Evolutionary conservation across 2,797 vertebrate genomes (phyloP).

Genomic region (Poeciliopsis infans): DNA sequence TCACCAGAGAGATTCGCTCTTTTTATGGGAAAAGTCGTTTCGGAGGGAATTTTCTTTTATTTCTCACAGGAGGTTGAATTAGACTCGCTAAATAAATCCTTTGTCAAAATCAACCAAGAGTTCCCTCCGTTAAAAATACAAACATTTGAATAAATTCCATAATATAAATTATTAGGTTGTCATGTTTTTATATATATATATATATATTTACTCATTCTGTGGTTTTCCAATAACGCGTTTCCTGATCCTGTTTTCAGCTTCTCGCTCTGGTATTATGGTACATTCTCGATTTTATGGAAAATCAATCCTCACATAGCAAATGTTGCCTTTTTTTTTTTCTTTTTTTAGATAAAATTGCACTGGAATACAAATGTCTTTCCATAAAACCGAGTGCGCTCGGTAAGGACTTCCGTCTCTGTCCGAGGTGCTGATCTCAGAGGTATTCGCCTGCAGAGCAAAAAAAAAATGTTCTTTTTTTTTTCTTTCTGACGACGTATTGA

Average conservation of each 20-base stretch:
- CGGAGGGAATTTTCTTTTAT: background rate
- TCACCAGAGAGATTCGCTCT: background rate
- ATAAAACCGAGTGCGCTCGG: background rate
- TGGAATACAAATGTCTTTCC: background rate
- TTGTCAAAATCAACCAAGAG: background rate
- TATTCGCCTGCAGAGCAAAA: background rate
- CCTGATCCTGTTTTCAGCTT: background rate
- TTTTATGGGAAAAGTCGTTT: background rate
- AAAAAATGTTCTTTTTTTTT: background rate
- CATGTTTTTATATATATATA: background rate
- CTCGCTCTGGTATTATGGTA: background rate
- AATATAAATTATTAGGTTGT: background rate
- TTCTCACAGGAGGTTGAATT: background rate
- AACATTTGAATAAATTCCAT: background rate
- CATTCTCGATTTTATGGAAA: background rate
- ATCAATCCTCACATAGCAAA: background rate
- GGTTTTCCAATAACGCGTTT: background rate
- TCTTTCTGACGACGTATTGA: slow-evolving; percentile 26
- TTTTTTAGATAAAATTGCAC: background rate
- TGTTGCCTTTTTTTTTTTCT: background rate
- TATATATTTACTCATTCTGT: background rate
- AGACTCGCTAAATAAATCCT: background rate
- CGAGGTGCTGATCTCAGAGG: slow-evolving; percentile 52
- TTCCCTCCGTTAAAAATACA: background rate
- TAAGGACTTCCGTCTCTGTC: slow-evolving; percentile 34